Evolutionary conservation across 2,797 vertebrate species (phyloP).

Genomic region (Melanotaenia boesemani): DNA sequence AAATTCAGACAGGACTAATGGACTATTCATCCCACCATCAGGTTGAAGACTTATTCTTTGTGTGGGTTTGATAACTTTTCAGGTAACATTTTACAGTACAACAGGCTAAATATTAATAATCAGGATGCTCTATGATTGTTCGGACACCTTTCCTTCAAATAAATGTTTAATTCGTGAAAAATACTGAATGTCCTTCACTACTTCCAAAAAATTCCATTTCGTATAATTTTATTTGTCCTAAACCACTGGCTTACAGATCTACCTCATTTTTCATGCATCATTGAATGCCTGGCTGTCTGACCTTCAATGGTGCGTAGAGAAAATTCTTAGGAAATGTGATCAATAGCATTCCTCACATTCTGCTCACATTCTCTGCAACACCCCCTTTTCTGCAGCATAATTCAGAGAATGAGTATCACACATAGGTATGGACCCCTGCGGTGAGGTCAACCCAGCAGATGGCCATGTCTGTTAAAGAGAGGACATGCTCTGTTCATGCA

Average conservation of each 20-base stretch:
- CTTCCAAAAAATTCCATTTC: background rate
- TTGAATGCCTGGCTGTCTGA: background rate
- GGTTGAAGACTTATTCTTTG: background rate
- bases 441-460: conserved; percentile 26
- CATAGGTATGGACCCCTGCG: conserved; percentile 43
- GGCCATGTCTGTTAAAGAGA: conserved; percentile 23
- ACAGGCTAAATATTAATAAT: too few relatives aligned
- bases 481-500: conserved; percentile 5
- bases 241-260: background rate
- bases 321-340: background rate
- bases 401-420: conserved; percentile 40
- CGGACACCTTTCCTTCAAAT: background rate
- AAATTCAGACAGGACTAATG: background rate
- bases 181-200: background rate
- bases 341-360: conserved; percentile 3
- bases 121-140: background rate
- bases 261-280: background rate
- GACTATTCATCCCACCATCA: background rate
- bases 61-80: background rate
- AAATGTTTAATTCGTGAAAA: background rate
- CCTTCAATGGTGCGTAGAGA: background rate
- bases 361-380: background rate
- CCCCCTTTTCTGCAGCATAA: conserved; percentile 23
- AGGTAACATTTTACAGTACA: background rate
- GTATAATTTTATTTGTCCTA: background rate